Percentiles rank a stretch among this genome's conserved stretches.
Evolutionary conservation across 35 echinoderm and acorn worm species (phyloP).

Genomic region (Chiridota heheva): DNA sequence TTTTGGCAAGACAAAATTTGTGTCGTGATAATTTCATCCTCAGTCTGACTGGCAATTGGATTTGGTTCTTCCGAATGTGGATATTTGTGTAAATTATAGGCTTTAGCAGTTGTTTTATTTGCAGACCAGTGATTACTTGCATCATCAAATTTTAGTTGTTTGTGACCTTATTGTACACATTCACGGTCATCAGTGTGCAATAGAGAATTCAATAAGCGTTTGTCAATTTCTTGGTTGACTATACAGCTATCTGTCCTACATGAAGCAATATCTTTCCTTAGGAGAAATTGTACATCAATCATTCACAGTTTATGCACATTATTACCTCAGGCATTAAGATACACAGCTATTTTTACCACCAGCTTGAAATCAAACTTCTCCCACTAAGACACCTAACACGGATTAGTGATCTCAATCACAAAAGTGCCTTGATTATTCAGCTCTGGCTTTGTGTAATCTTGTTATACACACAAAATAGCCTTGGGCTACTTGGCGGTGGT

Average conservation of each 20-base stretch:
- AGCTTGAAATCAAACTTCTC: too few relatives aligned
- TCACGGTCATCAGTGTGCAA: neutral
- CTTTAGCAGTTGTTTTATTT: neutral
- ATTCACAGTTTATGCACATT: too few relatives aligned
- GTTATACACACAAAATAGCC: too few relatives aligned
- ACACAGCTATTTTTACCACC: too few relatives aligned
- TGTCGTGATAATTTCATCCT: slow-evolving; percentile 8
- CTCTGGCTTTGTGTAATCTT: too few relatives aligned
- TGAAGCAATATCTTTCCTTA: too few relatives aligned
- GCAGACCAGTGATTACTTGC: neutral
- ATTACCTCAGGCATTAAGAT: too few relatives aligned
- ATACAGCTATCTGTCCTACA: too few relatives aligned
- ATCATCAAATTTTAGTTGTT: neutral
- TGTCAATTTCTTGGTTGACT: neutral
- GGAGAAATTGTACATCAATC: neutral
- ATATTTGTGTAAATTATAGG: slow-evolving; percentile 19
- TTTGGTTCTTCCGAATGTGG: slow-evolving; percentile 7
- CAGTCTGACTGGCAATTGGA: slow-evolving; percentile 26
- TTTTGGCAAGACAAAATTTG: too few relatives aligned
- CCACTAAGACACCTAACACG: neutral
- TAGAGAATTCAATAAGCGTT: neutral
- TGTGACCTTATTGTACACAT: neutral
- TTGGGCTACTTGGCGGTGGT: too few relatives aligned
- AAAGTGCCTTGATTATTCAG: too few relatives aligned
- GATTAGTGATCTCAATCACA: too few relatives aligned